Percentiles rank a stretch among this genome's conserved stretches.
These are phyloP conservation scores for Stenoptilia bipunctidactyla DNA, from an alignment of 2,888 invertebrate genomes.

Conservation along the genomic window DNA sequence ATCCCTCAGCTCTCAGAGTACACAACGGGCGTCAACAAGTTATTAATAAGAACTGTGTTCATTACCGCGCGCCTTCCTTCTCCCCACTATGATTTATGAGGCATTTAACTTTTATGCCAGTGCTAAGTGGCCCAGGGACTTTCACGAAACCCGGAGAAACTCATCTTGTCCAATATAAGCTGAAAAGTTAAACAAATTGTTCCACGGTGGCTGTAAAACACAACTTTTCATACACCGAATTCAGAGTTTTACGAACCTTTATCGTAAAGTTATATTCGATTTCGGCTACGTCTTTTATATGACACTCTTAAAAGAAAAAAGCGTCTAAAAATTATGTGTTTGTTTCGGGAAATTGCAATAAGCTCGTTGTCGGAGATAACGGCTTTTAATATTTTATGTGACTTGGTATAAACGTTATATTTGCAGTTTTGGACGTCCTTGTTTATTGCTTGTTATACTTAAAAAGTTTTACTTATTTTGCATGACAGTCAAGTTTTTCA, in stretches of 20 bases:
- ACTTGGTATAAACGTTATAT: too few relatives aligned
- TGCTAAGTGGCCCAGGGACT: conserved; percentile 53
- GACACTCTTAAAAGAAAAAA: neutral
- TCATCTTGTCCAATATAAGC: conserved; percentile 51
- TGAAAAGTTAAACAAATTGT: conserved; percentile 58
- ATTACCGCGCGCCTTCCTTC: conserved; percentile 30
- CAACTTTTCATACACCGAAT: neutral
- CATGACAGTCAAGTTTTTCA: too few relatives aligned
- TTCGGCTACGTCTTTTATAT: neutral
- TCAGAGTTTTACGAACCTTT: neutral
- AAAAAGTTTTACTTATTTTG: too few relatives aligned
- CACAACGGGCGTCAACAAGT: conserved; percentile 9
- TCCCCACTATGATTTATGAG: conserved; percentile 52
- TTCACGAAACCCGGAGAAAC: conserved; percentile 34
- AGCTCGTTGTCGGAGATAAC: too few relatives aligned
- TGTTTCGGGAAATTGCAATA: too few relatives aligned
- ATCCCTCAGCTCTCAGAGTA: too few relatives aligned
- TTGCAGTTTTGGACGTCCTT: too few relatives aligned
- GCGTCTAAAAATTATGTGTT: too few relatives aligned
- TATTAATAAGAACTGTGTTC: conserved; percentile 50
- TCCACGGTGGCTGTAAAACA: conserved; percentile 21
- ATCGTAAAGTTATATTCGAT: neutral
- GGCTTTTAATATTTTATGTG: too few relatives aligned
- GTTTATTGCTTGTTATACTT: too few relatives aligned
- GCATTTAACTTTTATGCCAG: conserved; percentile 63